Percentiles rank a stretch among this genome's conserved stretches.
Evolutionary conservation across 2,888 invertebrate genomes (phyloP).

Genomic region (Yponomeuta cagnagella): DNA sequence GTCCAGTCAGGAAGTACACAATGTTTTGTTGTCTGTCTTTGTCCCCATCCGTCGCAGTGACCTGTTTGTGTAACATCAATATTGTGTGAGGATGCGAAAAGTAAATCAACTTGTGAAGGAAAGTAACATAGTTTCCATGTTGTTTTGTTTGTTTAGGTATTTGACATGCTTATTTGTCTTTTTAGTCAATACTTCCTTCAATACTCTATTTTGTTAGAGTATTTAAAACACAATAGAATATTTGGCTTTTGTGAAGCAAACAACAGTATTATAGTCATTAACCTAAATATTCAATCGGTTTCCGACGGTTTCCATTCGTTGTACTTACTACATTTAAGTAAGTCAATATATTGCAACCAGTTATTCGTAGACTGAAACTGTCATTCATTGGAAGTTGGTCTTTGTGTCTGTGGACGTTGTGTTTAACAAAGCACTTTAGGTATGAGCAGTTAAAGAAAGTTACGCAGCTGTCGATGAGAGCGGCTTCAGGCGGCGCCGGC

Average conservation of each 20-base stretch:
- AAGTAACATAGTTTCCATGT: constrained; percentile 6
- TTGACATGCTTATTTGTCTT: not conserved
- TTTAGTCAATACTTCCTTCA: not conserved
- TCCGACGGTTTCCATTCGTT: not conserved
- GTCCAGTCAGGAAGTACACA: constrained; percentile 95
- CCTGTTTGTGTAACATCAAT: constrained; percentile 73
- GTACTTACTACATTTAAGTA: not conserved
- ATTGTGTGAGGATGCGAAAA: not conserved
- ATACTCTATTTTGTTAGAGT: too few species aligned
- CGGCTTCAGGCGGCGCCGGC: not conserved
- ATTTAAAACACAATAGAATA: too few species aligned
- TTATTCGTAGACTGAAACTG: not conserved
- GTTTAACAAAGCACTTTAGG: constrained; percentile 30
- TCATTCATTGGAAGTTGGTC: constrained; percentile 31
- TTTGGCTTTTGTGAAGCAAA: not conserved
- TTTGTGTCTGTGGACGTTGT: constrained; percentile 28
- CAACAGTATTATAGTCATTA: not conserved
- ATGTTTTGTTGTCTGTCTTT: constrained; percentile 96
- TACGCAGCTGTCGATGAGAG: constrained; percentile 4
- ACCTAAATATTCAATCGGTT: not conserved
- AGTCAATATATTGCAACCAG: too few species aligned
- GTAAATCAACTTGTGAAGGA: not conserved
- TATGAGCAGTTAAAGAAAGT: constrained; percentile 20
- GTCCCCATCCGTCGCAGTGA: constrained; percentile 96
- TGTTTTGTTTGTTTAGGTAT: not conserved